These are phyloP conservation scores for Timema podura DNA, from an alignment of 2,888 invertebrate genomes.

Conservation along the genomic window DNA sequence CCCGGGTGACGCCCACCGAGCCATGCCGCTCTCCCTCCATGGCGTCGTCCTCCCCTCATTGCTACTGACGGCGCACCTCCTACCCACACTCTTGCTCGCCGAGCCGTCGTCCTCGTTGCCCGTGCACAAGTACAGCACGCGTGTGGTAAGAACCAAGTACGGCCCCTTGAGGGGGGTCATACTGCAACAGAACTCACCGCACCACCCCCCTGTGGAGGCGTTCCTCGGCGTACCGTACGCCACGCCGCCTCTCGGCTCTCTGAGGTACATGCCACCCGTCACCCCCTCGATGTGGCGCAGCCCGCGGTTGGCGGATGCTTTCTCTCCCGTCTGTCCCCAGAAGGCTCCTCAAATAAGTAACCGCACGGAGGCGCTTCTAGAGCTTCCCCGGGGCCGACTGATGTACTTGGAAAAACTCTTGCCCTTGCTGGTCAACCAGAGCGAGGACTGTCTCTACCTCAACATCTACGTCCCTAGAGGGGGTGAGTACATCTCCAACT, in stretches of 20 bases:
- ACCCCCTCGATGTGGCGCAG: slow-evolving; percentile 86
- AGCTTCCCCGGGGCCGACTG: slow-evolving; percentile 78
- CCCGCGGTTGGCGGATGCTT: slow-evolving; percentile 72
- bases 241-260: slow-evolving; percentile 81
- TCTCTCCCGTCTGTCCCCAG: slow-evolving; percentile 87
- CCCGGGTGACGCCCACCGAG: slow-evolving; percentile 25
- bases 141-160: slow-evolving; percentile 84
- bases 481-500: slow-evolving; percentile 48
- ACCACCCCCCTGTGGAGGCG: slow-evolving; percentile 75
- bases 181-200: slow-evolving; percentile 71
- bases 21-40: slow-evolving; percentile 24
- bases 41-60: slow-evolving; percentile 13
- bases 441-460: slow-evolving; percentile 96
- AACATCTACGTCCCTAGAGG: slow-evolving; percentile 91
- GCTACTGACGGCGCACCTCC: not conserved
- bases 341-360: slow-evolving; percentile 53
- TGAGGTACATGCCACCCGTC: slow-evolving; percentile 94
- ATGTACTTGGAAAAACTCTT: slow-evolving; percentile 79
- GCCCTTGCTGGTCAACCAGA: slow-evolving; percentile 84
- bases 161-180: slow-evolving; percentile 82
- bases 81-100: slow-evolving; percentile 15
- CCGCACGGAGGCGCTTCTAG: slow-evolving; percentile 53
- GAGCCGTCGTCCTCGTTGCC: slow-evolving; percentile 43
- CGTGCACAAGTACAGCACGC: slow-evolving; percentile 74
- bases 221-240: slow-evolving; percentile 94